phyloP scores from a whole-genome alignment of 2,888 invertebrate species.

The Acronicta aceris region DNA sequence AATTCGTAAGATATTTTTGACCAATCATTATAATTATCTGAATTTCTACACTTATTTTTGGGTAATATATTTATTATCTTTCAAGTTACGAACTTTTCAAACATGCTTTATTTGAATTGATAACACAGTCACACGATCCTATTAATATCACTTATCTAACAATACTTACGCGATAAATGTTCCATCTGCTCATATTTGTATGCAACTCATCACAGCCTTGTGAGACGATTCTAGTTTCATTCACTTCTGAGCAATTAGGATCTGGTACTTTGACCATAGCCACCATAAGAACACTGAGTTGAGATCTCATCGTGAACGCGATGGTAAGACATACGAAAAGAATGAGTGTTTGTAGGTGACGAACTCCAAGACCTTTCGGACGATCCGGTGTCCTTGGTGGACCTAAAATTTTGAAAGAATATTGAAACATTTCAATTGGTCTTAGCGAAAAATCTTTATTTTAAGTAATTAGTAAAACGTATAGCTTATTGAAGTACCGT shows the following conservation, averaged over 20 bases:
- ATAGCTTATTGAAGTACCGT: not conserved
- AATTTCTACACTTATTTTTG: no score
- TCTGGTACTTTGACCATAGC: constrained; percentile 69
- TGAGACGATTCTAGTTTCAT: constrained; percentile 14
- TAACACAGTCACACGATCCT: not conserved
- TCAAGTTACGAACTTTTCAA: not conserved
- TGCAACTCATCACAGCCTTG: constrained; percentile 18
- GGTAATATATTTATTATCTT: not conserved
- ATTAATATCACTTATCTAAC: constrained; percentile 18
- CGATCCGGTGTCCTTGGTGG: constrained; percentile 13
- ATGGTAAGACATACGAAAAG: constrained; percentile 70
- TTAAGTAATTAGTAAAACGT: not conserved
- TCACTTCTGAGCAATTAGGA: constrained; percentile 17
- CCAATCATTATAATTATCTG: no score
- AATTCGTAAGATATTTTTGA: no score
- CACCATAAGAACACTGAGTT: constrained; percentile 75
- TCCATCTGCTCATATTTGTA: constrained; percentile 39
- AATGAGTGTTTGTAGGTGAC: constrained; percentile 71
- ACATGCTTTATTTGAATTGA: not conserved
- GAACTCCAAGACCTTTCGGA: constrained; percentile 69
- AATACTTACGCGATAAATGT: constrained; percentile 69
- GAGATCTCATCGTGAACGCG: constrained; percentile 64
- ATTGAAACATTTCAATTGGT: constrained; percentile 11
- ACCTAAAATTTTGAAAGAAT: constrained; percentile 36
- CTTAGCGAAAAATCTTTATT: not conserved